A percentile compares a stretch with the other conserved stretches of the same genome.
These are phyloP conservation scores for Manis crassicaudata DNA, from an alignment of 2,797 vertebrate genomes.

Conservation along the genomic window DNA sequence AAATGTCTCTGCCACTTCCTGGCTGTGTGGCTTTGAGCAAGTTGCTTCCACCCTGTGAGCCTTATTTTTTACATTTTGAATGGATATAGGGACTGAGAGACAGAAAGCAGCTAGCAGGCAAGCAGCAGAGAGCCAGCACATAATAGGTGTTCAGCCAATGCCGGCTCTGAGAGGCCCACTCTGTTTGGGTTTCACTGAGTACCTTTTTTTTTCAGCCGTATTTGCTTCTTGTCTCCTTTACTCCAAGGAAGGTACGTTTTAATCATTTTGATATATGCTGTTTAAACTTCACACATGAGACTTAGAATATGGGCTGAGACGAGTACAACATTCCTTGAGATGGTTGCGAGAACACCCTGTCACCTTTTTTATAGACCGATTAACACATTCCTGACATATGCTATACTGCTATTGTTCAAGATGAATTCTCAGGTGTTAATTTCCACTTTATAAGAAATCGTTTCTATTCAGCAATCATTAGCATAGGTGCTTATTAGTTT, in stretches of 20 bases:
- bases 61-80: background rate
- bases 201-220: background rate
- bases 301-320: background rate
- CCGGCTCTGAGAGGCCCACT: background rate
- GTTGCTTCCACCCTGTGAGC: background rate
- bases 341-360: background rate
- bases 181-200: background rate
- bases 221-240: background rate
- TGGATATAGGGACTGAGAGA: background rate
- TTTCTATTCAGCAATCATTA: constrained; percentile 80
- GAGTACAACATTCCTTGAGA: background rate
- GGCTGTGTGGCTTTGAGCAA: background rate
- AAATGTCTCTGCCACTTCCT: background rate
- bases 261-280: background rate
- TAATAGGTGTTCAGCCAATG: background rate
- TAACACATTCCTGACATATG: constrained; percentile 74
- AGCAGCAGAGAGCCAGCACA: background rate
- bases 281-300: constrained; percentile 12
- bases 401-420: constrained; percentile 77
- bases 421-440: constrained; percentile 76
- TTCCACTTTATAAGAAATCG: constrained; percentile 71
- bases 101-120: background rate
- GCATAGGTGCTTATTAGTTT: constrained; percentile 61
- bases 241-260: background rate
- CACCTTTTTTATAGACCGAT: constrained; percentile 47